Conservation (phyloP, 1,140 invertebrate species). For the Phortica variegata region DNA sequence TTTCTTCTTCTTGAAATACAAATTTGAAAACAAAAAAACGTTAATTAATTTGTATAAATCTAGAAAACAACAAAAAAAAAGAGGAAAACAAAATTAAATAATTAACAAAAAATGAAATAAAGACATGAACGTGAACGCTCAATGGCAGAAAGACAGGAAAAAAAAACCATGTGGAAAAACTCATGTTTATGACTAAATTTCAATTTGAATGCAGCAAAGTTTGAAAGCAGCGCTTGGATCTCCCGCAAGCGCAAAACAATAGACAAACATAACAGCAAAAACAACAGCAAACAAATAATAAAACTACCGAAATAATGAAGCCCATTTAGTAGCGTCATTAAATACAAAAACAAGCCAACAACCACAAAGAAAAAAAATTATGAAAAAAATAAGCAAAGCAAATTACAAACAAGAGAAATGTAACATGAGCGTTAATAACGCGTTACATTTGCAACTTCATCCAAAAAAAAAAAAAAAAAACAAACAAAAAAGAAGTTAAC, state of each 20-base stretch:
- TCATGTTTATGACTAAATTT: slow-evolving; percentile 46
- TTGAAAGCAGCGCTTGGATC: too few species aligned
- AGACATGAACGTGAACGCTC: background rate
- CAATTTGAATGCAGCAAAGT: slow-evolving; percentile 38
- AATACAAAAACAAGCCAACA: slow-evolving; percentile 31
- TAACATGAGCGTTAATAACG: slow-evolving; percentile 51
- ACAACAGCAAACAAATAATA: too few species aligned
- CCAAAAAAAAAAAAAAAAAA: slow-evolving; percentile 2
- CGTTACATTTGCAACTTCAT: slow-evolving; percentile 53
- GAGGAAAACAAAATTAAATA: too few species aligned
- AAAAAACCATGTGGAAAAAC: too few species aligned
- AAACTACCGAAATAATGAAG: slow-evolving; percentile 47
- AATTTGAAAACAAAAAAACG: too few species aligned
- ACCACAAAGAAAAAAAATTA: slow-evolving; percentile 6
- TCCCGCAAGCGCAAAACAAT: slow-evolving; percentile 6
- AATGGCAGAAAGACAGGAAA: slow-evolving; percentile 44
- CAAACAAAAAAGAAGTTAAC: too few species aligned
- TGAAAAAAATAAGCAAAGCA: slow-evolving; percentile 1
- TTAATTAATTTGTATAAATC: slow-evolving; percentile 51
- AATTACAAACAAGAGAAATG: slow-evolving; percentile 29
- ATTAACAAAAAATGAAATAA: slow-evolving; percentile 5
- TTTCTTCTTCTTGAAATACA: too few species aligned
- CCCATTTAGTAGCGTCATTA: slow-evolving; percentile 56
- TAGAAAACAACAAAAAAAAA: too few species aligned
- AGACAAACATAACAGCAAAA: slow-evolving; percentile 16